These are phyloP conservation scores for Phataginus tricuspis DNA, from an alignment of 2,797 vertebrate genomes.

Conservation along the genomic window DNA sequence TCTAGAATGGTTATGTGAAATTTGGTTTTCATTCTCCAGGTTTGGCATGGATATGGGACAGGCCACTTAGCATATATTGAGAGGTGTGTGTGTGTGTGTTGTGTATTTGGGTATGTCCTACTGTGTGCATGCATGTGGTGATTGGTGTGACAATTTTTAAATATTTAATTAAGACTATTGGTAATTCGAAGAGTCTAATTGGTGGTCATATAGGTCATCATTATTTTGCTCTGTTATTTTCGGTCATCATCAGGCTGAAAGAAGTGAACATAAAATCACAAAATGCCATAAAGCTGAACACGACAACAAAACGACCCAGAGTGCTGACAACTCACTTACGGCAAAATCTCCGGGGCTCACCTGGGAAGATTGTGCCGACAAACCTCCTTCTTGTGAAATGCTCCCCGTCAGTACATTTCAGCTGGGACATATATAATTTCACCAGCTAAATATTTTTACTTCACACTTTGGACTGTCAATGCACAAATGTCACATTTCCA, in stretches of 20 bases:
- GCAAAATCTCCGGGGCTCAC: not conserved
- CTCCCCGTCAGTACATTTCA: not conserved
- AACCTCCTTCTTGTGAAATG: not conserved
- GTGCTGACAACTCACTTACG: not conserved
- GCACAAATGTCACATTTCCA: constrained; percentile 10
- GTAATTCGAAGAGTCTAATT: not conserved
- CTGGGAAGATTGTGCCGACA: not conserved
- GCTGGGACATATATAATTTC: not conserved
- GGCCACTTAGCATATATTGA: not conserved
- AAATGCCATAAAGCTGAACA: not conserved
- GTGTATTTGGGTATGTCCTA: not conserved
- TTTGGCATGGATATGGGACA: not conserved
- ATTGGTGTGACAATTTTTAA: not conserved
- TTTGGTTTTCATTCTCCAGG: not conserved
- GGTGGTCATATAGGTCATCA: not conserved
- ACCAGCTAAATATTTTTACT: not conserved
- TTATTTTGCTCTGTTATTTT: not conserved
- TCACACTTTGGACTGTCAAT: not conserved
- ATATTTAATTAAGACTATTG: not conserved
- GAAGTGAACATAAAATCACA: not conserved
- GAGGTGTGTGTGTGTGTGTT: not conserved
- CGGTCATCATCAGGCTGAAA: not conserved
- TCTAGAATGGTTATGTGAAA: not conserved
- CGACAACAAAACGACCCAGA: not conserved
- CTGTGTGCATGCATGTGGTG: not conserved